Conservation (phyloP, 2,113 vertebrate genomes). For the Tinamus guttatus region DNA sequence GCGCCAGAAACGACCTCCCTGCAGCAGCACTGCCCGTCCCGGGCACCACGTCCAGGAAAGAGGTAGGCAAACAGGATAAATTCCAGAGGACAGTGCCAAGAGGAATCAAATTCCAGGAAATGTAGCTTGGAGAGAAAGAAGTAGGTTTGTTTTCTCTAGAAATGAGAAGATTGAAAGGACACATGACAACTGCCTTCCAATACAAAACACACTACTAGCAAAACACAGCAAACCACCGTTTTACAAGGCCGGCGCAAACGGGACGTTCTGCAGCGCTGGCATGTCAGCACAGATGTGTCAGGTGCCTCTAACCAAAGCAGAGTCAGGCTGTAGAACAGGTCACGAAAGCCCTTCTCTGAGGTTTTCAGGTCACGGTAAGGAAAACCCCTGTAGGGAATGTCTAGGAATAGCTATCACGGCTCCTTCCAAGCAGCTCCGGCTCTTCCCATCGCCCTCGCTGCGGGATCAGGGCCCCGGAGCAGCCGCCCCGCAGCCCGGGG, state of each 20-base stretch:
- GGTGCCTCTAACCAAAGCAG: neutral
- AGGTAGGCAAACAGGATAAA: neutral
- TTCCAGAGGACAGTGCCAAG: neutral
- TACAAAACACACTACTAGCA: neutral
- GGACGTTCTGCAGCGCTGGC: neutral
- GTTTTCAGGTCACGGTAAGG: neutral
- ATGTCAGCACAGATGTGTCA: neutral
- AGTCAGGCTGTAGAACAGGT: neutral
- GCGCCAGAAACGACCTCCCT: neutral
- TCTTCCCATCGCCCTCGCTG: neutral
- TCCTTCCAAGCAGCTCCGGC: neutral
- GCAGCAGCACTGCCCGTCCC: rapidly evolving
- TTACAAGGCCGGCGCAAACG: neutral
- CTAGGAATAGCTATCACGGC: neutral
- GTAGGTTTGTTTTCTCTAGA: neutral
- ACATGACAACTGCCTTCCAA: neutral
- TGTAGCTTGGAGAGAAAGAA: neutral
- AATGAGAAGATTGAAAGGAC: neutral
- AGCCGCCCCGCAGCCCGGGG: neutral
- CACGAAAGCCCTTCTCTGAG: rapidly evolving
- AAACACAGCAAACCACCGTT: neutral
- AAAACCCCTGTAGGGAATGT: neutral
- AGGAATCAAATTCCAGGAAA: neutral
- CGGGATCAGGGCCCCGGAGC: too few species aligned
- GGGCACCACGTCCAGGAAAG: neutral